phyloP scores from a whole-genome alignment of 2,113 vertebrate species.

The Crotalus horridus region DNA sequence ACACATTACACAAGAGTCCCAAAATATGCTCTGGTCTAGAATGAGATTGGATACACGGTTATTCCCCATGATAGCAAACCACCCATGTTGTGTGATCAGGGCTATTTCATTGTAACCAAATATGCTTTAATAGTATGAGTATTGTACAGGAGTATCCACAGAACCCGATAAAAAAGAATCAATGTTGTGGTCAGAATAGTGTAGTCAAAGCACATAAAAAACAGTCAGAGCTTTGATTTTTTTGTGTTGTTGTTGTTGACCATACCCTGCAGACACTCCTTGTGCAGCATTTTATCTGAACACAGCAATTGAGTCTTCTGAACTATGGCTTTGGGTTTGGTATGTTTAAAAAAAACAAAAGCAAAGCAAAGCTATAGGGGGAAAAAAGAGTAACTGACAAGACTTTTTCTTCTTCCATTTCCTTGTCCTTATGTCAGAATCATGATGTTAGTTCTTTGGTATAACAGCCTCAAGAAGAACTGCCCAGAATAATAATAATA shows the following conservation, averaged over 20 bases:
- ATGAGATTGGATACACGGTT: background rate
- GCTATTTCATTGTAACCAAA: background rate
- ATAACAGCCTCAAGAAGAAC: background rate
- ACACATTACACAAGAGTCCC: background rate
- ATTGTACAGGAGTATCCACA: background rate
- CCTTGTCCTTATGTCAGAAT: background rate
- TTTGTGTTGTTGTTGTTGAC: background rate
- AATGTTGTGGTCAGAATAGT: background rate
- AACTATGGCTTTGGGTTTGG: background rate
- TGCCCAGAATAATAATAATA: background rate
- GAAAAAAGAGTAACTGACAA: background rate
- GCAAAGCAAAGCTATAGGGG: background rate
- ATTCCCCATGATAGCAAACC: background rate
- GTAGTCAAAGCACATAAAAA: background rate
- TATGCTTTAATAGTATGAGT: background rate
- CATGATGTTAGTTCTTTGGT: background rate
- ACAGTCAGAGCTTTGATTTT: background rate
- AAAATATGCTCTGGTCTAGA: background rate
- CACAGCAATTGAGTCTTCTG: background rate
- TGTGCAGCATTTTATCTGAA: background rate
- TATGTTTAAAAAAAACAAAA: background rate
- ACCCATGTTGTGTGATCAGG: background rate
- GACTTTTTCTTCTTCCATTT: background rate
- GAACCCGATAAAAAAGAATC: background rate
- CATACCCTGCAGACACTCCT: background rate